Evolutionary conservation across 2,113 vertebrate genomes (phyloP).

Genomic region (Emydura subglobosa): DNA sequence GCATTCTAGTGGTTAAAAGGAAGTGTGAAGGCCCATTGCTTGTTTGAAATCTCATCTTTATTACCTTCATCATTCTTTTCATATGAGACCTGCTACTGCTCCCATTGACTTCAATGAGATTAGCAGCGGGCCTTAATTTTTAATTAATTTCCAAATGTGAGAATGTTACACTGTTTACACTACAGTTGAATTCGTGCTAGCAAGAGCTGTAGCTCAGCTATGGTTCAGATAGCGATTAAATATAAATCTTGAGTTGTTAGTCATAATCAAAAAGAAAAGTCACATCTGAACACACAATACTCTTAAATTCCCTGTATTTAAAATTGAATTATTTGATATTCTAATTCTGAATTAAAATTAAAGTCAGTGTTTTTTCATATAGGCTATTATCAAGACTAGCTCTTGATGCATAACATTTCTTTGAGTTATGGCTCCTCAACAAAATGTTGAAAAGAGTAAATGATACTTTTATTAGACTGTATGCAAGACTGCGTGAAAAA

Average conservation of each 20-base stretch:
- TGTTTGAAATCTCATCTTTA: neutral
- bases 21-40: neutral
- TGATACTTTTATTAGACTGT: neutral
- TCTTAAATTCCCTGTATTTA: neutral
- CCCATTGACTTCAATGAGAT: neutral
- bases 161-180: neutral
- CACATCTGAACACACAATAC: neutral
- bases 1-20: neutral
- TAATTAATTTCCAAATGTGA: neutral
- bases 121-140: neutral
- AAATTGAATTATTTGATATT: neutral
- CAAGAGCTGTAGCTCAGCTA: neutral
- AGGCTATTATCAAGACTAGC: neutral
- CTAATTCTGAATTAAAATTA: neutral
- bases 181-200: fast-evolving
- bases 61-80: neutral
- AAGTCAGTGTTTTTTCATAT: neutral
- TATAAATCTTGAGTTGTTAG: neutral
- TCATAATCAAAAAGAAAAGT: neutral
- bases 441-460: neutral
- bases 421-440: neutral
- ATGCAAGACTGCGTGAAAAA: neutral
- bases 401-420: neutral
- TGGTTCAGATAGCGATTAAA: neutral
- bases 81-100: neutral